phyloP scores from a whole-genome alignment of 2,888 invertebrate species.

The Trichopoda pennipes region DNA sequence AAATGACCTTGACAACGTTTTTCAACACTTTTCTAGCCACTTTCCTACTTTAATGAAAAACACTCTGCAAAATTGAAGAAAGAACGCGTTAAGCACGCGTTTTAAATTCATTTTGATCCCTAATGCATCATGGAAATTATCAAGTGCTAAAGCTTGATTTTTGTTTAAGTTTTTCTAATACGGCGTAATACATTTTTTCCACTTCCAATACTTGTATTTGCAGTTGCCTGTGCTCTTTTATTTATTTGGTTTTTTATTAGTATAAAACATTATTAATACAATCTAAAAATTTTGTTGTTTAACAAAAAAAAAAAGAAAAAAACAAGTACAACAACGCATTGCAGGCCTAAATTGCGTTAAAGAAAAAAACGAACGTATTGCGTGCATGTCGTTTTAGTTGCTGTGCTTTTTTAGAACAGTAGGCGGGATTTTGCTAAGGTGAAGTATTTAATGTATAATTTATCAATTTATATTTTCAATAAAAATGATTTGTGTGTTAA shows the following conservation, averaged over 20 bases:
- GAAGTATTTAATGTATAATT: slow-evolving; percentile 68
- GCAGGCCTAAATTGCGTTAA: slow-evolving; percentile 41
- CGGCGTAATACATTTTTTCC: slow-evolving; percentile 51
- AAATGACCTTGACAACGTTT: neutral
- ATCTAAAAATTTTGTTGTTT: slow-evolving; percentile 57
- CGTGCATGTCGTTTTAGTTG: slow-evolving; percentile 46
- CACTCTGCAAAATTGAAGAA: slow-evolving; percentile 25
- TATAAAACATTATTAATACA: slow-evolving; percentile 42
- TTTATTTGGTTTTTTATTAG: slow-evolving; percentile 7
- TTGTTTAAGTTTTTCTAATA: slow-evolving; percentile 65
- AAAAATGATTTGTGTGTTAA: slow-evolving; percentile 65
- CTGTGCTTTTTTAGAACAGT: slow-evolving; percentile 47
- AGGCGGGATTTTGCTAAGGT: slow-evolving; percentile 69
- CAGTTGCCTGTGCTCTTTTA: slow-evolving; percentile 32
- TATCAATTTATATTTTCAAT: slow-evolving; percentile 65
- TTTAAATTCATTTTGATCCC: slow-evolving; percentile 62
- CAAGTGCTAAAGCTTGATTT: slow-evolving; percentile 67
- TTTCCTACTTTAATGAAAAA: slow-evolving; percentile 1
- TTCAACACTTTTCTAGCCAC: neutral
- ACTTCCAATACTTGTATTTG: slow-evolving; percentile 38
- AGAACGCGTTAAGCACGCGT: slow-evolving; percentile 67
- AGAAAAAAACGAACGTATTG: slow-evolving; percentile 36
- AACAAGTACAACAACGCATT: slow-evolving; percentile 48
- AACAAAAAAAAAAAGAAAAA: no score
- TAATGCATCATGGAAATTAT: slow-evolving; percentile 68